Conservation (phyloP, 2,797 vertebrate species). For the Amblyopsis hoosieri region DNA sequence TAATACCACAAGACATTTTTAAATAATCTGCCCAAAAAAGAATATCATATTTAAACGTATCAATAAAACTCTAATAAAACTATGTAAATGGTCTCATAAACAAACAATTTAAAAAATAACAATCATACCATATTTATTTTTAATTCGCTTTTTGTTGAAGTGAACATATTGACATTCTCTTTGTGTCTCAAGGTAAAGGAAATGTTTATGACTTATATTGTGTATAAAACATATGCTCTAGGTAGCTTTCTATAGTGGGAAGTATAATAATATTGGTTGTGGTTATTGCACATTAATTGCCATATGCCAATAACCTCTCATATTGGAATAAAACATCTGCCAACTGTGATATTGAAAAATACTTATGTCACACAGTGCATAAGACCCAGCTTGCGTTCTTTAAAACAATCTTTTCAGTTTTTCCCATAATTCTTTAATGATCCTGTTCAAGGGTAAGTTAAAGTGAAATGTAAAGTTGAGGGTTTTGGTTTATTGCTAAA, state of each 20-base stretch:
- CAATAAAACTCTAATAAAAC: conserved; percentile 59
- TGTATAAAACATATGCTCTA: conserved; percentile 7
- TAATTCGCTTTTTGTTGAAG: conserved; percentile 25
- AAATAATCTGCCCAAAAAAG: conserved; percentile 24
- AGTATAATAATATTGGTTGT: conserved; percentile 10
- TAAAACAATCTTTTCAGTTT: conserved; percentile 20
- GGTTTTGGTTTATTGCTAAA: conserved; percentile 80
- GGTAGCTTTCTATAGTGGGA: conserved; percentile 34
- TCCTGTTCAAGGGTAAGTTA: conserved; percentile 12
- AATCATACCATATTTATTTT: conserved; percentile 42
- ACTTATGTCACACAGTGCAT: conserved; percentile 54
- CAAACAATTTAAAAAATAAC: conserved; percentile 70
- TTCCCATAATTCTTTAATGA: conserved; percentile 17
- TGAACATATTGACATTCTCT: conserved; percentile 66
- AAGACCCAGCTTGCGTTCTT: conserved; percentile 45
- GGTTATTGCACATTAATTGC: conserved; percentile 57
- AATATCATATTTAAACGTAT: conserved; percentile 48
- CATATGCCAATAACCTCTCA: conserved; percentile 9
- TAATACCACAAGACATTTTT: conserved; percentile 18
- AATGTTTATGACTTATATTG: conserved; percentile 7
- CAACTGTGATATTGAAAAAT: conserved; percentile 46
- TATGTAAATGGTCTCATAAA: conserved; percentile 61
- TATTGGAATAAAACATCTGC: conserved; percentile 1
- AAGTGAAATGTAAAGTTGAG: conserved; percentile 42
- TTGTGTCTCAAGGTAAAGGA: conserved; percentile 30